A percentile compares a stretch with the other conserved stretches of the same genome.
Conservation (phyloP, 2,797 vertebrate genomes). For the Denticeps clupeoides region DNA sequence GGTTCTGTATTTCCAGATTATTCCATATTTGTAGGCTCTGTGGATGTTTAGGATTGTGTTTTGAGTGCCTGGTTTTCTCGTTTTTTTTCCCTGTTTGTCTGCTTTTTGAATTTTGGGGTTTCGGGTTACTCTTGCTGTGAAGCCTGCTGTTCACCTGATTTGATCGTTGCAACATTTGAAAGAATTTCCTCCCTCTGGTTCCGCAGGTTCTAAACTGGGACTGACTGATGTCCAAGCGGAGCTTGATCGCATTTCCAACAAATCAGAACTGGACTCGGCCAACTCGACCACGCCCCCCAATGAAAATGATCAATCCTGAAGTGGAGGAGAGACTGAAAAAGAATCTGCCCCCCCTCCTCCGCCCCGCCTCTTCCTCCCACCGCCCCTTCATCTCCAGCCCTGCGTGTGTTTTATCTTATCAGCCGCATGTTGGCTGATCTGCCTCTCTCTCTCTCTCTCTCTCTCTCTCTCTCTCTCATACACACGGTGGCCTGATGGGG, state of each 20-base stretch:
- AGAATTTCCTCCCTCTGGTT: conserved; percentile 1
- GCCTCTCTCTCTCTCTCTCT: conserved; percentile 6
- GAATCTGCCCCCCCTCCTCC: conserved; percentile 8
- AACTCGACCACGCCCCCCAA: conserved; percentile 48
- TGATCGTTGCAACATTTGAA: neutral
- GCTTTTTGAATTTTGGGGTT: neutral
- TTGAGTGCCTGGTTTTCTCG: no score
- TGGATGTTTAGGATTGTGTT: no score
- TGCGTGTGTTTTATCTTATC: conserved; percentile 27
- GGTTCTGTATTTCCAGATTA: no score
- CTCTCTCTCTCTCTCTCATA: conserved; percentile 11
- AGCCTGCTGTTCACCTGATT: neutral
- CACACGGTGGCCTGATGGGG: no score
- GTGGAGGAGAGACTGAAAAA: conserved; percentile 22
- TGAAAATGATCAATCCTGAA: conserved; percentile 42
- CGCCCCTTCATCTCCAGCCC: conserved; percentile 18
- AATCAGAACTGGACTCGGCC: conserved; percentile 72
- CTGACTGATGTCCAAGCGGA: conserved; percentile 96
- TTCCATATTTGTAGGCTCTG: no score
- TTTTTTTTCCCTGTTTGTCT: no score
- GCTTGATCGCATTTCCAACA: conserved; percentile 92
- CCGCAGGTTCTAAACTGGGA: conserved; percentile 86
- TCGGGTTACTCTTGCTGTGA: neutral
- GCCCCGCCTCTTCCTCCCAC: neutral
- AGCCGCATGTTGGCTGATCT: conserved; percentile 1